phyloP scores from a whole-genome alignment of 1,140 invertebrate genomes.

The Saxidomus purpurata region DNA sequence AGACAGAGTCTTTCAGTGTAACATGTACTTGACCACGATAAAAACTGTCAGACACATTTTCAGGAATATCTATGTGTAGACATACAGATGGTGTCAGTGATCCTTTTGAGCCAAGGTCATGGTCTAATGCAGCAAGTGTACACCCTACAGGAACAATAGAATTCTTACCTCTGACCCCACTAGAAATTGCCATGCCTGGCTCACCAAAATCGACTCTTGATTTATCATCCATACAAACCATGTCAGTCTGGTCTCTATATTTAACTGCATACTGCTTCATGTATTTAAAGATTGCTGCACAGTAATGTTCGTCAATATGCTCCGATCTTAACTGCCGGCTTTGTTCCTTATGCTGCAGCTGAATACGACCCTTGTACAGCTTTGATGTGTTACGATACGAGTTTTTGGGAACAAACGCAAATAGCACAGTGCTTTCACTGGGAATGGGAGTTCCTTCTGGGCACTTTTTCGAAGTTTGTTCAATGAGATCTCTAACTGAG shows the following conservation, averaged over 20 bases:
- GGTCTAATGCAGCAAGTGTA: constrained; percentile 55
- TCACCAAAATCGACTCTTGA: constrained; percentile 69
- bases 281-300: constrained; percentile 67
- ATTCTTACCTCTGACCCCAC: constrained; percentile 66
- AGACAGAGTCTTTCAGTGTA: constrained; percentile 69
- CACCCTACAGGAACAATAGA: constrained; percentile 49
- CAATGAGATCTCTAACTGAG: constrained; percentile 65
- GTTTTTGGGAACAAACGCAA: constrained; percentile 70
- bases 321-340: constrained; percentile 47
- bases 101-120: constrained; percentile 66
- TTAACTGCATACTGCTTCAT: constrained; percentile 67
- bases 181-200: constrained; percentile 62
- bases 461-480: constrained; percentile 44
- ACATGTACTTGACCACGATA: constrained; percentile 64
- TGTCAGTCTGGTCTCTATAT: constrained; percentile 6
- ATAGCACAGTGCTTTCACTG: constrained; percentile 62
- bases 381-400: constrained; percentile 63
- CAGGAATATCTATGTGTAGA: constrained; percentile 62
- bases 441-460: constrained; percentile 69
- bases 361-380: constrained; percentile 58
- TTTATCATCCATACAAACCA: constrained; percentile 73
- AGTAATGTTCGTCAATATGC: constrained; percentile 72
- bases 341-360: constrained; percentile 66
- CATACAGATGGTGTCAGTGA: constrained; percentile 64
- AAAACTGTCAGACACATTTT: constrained; percentile 56